Evolutionary conservation across 2,113 vertebrate species (phyloP).

Genomic region (Pogona vitticeps): DNA sequence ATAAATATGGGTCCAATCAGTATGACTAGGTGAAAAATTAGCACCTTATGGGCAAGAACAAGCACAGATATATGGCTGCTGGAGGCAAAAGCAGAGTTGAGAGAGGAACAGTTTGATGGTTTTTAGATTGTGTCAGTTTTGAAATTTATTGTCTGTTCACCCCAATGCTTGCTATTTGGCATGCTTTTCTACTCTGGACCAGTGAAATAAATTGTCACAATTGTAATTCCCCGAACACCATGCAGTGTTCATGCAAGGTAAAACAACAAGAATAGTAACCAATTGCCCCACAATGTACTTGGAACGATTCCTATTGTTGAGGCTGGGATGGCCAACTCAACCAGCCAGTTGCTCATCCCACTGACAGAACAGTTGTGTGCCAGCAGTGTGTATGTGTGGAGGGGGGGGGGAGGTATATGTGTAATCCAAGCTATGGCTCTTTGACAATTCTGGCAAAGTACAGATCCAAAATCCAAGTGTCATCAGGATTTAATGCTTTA

Average conservation of each 20-base stretch:
- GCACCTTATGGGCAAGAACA: neutral
- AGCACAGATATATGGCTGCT: neutral
- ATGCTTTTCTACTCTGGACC: neutral
- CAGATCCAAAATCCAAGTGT: neutral
- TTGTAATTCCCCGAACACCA: neutral
- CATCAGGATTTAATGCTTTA: no score
- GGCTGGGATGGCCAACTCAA: neutral
- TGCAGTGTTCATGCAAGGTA: neutral
- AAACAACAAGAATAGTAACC: constrained; percentile 1
- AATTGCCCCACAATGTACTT: neutral
- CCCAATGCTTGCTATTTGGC: neutral
- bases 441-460: neutral
- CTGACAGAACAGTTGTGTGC: neutral
- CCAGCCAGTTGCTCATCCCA: neutral
- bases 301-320: neutral
- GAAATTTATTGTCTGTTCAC: neutral
- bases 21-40: no score
- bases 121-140: neutral
- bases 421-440: neutral
- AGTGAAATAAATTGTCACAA: neutral
- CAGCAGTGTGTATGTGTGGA: neutral
- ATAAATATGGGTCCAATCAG: no score
- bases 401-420: neutral
- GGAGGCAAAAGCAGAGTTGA: no score
- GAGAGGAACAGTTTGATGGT: neutral